Evolutionary conservation across 2,797 vertebrate genomes (phyloP), one percentile per base, ranked within the genome.

Genomic region (Gadopsis marmoratus): DNA sequence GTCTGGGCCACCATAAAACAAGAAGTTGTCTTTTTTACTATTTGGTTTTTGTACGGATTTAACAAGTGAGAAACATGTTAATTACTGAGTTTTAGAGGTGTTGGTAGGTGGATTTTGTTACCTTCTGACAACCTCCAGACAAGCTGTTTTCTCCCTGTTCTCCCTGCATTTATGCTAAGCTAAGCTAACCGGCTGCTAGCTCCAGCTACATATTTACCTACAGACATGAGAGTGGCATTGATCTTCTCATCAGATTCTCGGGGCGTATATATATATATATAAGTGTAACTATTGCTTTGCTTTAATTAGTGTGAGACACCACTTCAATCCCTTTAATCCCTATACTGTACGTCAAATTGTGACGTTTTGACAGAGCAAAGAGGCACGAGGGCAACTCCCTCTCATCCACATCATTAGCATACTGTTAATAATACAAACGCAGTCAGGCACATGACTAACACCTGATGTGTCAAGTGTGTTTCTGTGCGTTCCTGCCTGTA

Each of bases 401-500:
- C 63, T 39, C 58, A 63, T 33, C 63, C 33, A 75, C 86, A 61
- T 74, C 73, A 86, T 82, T 74, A 82, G 63, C 76, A 84, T 79
- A 50, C 69, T 53, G 77, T 88, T 85, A 85, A 87, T 85, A 88
- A 88, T 75, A 82, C 82, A 85, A 81, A 71, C 47, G 17, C 74
- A 78, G 67, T 2, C 50, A 39, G 71, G 58, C 87, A 87, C 81
- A 82, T 83, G 82, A 84, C 77, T 78, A 87, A 89, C 89, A 87
- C 77, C 69, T 76, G 3, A 72, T 31, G 88, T 85, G 83, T 90
- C 33, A 23, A 71, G 72, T 77, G 76, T 81, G 78, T 83, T 29
- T 71, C 39, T 62, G 41, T 47, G 60, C 69, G 61, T 21, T 60
- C 55, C 35, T 33, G 68, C 29, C 56, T 84, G 79, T 39, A 17